Base-by-base conservation (phyloP, 2,113 vertebrate species). In the Neodon shergylaensis region DNA sequence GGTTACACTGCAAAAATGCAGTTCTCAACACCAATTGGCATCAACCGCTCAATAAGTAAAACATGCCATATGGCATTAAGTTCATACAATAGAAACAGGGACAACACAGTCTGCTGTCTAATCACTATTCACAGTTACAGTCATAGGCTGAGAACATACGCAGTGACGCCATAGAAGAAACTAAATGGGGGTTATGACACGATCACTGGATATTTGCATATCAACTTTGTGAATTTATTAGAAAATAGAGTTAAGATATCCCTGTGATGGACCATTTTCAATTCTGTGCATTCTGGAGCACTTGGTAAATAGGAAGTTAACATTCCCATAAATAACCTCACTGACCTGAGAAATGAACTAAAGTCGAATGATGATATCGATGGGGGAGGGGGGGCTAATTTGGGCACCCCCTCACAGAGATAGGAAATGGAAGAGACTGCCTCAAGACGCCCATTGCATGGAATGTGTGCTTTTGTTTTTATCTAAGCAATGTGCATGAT, bases 261-360 rank as follows among this genome's bases (percentile, higher is more conserved):
- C 52, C 58, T 44, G 52, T 2, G 33, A 47, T 22, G 5, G 16
- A 77, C 24, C 78, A 90, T 58, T 91, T 89, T 94, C 88, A 94
- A 72, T 63, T 33, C 88, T 82, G 16, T 14, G 39, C 61, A 70
- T 26, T 73, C 66, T 44, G 8, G 95, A 96, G 90, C 90, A 96
- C 89, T 94, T 36, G 92, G 94, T 88, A 97, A 92, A 68, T 95
- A 97, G 94, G 96, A 97, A 96, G 33, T 65, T 95, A 96, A 96
- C 91, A 88, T 94, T 97, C 96, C 98, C 97, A 96, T 97, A 97
- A 98, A 97, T 95, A 98, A 97, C 94, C 96, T 83, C 83, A 66
- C 96, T 81, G 92, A 95, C 89, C 96, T 98, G 97, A 98, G 97
- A 97, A 98, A 97, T 89, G 96, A 97, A 95, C 87, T 31, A 14